Conservation (phyloP, 2,888 invertebrate species). For the Eristalinus sepulchralis region DNA sequence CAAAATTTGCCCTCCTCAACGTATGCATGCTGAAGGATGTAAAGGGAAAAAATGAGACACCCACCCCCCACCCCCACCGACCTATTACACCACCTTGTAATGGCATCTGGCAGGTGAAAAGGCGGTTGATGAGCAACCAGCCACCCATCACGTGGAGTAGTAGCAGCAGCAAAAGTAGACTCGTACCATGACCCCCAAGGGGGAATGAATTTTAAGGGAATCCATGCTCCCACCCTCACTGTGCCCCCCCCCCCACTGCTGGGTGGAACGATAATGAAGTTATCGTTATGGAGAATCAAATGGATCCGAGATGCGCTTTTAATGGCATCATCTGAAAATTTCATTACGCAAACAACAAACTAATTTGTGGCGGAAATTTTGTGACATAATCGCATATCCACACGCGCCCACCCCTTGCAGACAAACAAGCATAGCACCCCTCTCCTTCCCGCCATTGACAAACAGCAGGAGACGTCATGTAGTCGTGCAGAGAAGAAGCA, state of each 20-base stretch:
- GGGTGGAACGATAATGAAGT: constrained; percentile 62
- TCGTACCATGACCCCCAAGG: neutral
- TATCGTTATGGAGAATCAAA: constrained; percentile 68
- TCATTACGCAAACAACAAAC: constrained; percentile 70
- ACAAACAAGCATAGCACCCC: no score
- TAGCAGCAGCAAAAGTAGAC: neutral
- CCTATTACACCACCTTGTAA: constrained; percentile 30
- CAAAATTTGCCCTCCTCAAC: constrained; percentile 51
- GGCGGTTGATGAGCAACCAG: constrained; percentile 23
- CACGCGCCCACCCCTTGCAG: no score
- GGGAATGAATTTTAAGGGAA: constrained; percentile 34
- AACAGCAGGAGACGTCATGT: neutral
- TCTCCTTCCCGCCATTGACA: neutral
- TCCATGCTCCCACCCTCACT: neutral
- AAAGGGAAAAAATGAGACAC: neutral
- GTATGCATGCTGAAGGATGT: constrained; percentile 22
- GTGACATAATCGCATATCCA: constrained; percentile 66
- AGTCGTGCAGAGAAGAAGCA: constrained; percentile 8
- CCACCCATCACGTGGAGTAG: no score
- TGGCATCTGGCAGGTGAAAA: constrained; percentile 43
- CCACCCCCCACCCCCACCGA: neutral
- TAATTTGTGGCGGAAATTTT: constrained; percentile 69
- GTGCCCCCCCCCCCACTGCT: neutral
- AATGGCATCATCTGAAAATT: constrained; percentile 71
- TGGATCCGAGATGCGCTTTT: constrained; percentile 70